These are phyloP conservation scores for Enoplolaimus lenunculus DNA, from an alignment of 2,888 invertebrate species.

Conservation along the genomic window DNA sequence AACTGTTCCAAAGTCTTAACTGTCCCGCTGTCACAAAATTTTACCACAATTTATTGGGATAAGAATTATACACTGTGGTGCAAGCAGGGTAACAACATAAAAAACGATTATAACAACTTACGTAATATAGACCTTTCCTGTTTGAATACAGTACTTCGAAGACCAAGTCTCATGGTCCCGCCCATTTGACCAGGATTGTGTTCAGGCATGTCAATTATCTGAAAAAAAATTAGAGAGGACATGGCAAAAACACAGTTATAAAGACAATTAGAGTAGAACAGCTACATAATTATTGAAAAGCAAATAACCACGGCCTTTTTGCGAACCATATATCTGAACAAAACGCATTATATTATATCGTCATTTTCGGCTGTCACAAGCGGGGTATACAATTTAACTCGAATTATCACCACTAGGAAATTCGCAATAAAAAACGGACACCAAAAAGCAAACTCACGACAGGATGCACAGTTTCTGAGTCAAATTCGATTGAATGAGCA, in stretches of 20 bases:
- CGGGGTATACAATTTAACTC: too few species aligned
- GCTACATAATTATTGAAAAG: constrained; percentile 2
- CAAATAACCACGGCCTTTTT: too few species aligned
- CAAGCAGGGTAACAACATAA: too few species aligned
- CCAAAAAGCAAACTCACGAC: constrained; percentile 50
- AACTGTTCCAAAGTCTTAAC: too few species aligned
- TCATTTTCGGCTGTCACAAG: too few species aligned
- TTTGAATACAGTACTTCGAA: constrained; percentile 67
- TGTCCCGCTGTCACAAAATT: too few species aligned
- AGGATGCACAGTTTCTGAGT: constrained; percentile 57
- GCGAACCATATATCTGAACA: constrained; percentile 23
- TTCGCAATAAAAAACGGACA: too few species aligned
- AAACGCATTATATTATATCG: too few species aligned
- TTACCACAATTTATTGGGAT: too few species aligned
- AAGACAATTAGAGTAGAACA: neutral
- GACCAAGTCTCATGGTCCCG: constrained; percentile 95
- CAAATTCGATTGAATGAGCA: constrained; percentile 74
- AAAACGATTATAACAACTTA: constrained; percentile 37
- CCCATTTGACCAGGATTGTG: constrained; percentile 68
- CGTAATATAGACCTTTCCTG: constrained; percentile 44
- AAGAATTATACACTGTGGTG: too few species aligned
- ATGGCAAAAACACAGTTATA: neutral
- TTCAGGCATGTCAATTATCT: constrained; percentile 92
- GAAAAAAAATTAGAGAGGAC: constrained; percentile 6
- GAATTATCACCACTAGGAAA: too few species aligned